These are phyloP conservation scores for Subacronicta megacephala DNA, from an alignment of 2,888 invertebrate species.

Conservation along the genomic window DNA sequence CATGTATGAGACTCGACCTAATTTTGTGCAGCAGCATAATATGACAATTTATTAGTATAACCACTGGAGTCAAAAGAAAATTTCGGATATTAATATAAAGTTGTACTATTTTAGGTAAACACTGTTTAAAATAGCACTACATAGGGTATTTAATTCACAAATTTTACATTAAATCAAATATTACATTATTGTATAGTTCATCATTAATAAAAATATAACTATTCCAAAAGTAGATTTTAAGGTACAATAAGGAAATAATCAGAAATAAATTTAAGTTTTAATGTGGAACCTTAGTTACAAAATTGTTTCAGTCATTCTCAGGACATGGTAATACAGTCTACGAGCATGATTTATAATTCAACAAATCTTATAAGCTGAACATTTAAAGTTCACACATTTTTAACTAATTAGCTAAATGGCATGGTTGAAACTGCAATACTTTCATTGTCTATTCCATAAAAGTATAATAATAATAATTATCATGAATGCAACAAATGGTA, in stretches of 20 bases:
- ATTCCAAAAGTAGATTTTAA: slow-evolving; percentile 34
- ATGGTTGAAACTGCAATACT: slow-evolving; percentile 30
- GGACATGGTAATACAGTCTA: slow-evolving; percentile 22
- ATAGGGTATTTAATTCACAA: slow-evolving; percentile 37
- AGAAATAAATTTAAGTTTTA: slow-evolving; percentile 13
- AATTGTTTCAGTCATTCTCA: slow-evolving; percentile 33
- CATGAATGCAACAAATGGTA: slow-evolving; percentile 39
- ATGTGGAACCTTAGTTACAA: slow-evolving; percentile 17
- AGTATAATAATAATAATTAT: slow-evolving; percentile 23
- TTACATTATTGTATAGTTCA: slow-evolving; percentile 37
- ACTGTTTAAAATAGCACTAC: slow-evolving; percentile 53
- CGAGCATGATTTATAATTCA: slow-evolving; percentile 35
- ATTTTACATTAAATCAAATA: slow-evolving; percentile 35
- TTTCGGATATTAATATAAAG: slow-evolving; percentile 61
- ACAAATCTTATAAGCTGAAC: slow-evolving; percentile 46
- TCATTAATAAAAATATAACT: slow-evolving; percentile 43
- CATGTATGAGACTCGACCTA: slow-evolving; percentile 56
- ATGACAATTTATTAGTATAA: slow-evolving; percentile 49
- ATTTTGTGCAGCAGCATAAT: slow-evolving; percentile 70
- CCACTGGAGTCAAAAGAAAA: slow-evolving; percentile 56
- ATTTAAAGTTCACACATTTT: slow-evolving; percentile 41
- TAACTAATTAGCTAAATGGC: slow-evolving; percentile 26
- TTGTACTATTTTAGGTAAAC: slow-evolving; percentile 72
- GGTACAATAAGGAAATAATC: slow-evolving; percentile 29
- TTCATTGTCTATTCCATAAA: too few relatives aligned